Conservation (phyloP, 1,140 invertebrate genomes). For the Branchinecta lynchi region DNA sequence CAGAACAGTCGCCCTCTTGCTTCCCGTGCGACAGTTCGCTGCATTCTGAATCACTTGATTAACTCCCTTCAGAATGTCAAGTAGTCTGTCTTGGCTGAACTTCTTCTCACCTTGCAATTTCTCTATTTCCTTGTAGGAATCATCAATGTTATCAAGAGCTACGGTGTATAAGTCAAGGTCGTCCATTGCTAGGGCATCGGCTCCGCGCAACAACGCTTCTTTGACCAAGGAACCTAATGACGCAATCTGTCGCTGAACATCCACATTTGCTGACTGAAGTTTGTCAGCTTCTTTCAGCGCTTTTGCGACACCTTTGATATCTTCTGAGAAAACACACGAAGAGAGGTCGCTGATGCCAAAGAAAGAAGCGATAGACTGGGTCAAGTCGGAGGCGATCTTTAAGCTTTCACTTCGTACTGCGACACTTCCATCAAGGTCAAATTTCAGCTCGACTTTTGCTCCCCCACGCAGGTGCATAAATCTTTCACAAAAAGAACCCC, state of each 20-base stretch:
- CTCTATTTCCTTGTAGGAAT: background rate
- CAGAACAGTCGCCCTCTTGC: background rate
- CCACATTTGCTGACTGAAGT: background rate
- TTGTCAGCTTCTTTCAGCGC: background rate
- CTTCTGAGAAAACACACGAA: background rate
- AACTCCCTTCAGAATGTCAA: background rate
- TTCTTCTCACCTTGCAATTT: background rate
- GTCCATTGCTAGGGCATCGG: background rate
- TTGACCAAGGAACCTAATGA: background rate
- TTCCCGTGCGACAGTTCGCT: background rate
- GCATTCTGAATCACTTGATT: background rate
- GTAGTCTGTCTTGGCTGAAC: background rate
- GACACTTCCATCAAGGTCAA: background rate
- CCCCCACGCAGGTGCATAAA: background rate
- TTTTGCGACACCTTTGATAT: background rate
- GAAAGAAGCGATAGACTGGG: background rate
- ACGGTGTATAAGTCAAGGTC: background rate
- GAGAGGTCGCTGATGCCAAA: background rate
- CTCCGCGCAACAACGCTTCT: background rate
- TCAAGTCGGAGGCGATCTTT: background rate
- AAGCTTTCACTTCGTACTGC: background rate
- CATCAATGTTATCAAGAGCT: background rate
- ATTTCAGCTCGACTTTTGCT: background rate
- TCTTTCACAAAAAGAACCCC: background rate
- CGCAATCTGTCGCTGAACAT: background rate